Evolutionary conservation across 2,113 vertebrate genomes (phyloP).

Genomic region (Mustela lutreola): DNA sequence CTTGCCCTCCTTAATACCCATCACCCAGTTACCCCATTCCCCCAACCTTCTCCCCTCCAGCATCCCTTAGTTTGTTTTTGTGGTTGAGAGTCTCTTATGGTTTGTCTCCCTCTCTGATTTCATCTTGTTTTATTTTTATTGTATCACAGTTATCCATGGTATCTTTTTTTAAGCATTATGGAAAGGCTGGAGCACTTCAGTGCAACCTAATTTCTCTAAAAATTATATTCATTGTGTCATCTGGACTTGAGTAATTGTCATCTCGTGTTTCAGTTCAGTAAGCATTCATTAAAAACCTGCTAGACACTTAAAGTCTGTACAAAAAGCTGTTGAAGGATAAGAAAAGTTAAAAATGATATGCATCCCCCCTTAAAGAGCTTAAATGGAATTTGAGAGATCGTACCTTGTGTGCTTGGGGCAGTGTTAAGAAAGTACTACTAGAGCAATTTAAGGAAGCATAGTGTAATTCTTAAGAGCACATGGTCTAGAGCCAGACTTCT

Average conservation of each 20-base stretch:
- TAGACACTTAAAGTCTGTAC: background rate
- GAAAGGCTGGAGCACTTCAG: background rate
- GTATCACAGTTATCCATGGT: background rate
- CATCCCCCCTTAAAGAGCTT: background rate
- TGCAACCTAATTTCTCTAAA: constrained; percentile 19
- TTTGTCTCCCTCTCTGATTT: background rate
- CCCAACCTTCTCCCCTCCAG: background rate
- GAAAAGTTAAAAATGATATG: background rate
- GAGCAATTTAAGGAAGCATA: background rate
- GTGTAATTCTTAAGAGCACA: background rate
- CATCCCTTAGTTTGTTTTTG: background rate
- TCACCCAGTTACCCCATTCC: background rate
- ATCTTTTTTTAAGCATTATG: constrained; percentile 22
- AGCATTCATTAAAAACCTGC: background rate
- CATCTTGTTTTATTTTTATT: background rate
- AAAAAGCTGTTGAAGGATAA: constrained; percentile 1
- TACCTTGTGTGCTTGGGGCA: background rate
- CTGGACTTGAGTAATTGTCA: background rate
- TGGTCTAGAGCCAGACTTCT: background rate
- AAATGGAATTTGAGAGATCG: background rate
- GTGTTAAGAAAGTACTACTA: background rate
- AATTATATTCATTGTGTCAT: constrained; percentile 29
- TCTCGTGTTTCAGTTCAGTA: background rate
- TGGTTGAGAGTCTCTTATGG: background rate
- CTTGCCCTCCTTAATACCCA: background rate